Evolutionary conservation across 2,113 vertebrate genomes (phyloP).

Genomic region (human (Homo sapiens)): DNA sequence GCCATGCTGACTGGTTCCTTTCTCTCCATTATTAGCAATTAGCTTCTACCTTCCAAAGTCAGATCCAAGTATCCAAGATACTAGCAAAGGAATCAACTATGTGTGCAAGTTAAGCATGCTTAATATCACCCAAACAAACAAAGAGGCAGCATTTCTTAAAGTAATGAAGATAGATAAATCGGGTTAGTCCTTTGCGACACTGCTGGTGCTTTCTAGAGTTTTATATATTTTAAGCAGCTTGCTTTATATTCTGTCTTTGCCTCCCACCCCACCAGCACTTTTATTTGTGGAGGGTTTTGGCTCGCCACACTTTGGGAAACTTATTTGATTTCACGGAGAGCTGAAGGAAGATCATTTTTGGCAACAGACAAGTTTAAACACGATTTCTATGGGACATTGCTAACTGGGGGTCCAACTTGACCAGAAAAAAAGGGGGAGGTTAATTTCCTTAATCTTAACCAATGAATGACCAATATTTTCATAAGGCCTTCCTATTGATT

Average conservation of each 20-base stretch:
- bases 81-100: slow-evolving; percentile 87
- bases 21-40: slow-evolving; percentile 91
- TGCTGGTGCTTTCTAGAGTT: slow-evolving; percentile 72
- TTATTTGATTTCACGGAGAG: slow-evolving; percentile 64
- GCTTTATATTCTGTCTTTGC: slow-evolving; percentile 40
- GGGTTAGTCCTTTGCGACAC: slow-evolving; percentile 78
- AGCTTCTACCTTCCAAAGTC: slow-evolving; percentile 89
- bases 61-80: slow-evolving; percentile 91
- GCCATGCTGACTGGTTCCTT: slow-evolving; percentile 90
- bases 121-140: slow-evolving; percentile 88
- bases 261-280: not conserved
- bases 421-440: not conserved
- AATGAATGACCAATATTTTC: not conserved
- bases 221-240: slow-evolving; percentile 70
- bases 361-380: slow-evolving; percentile 51
- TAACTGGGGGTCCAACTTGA: not conserved
- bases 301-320: slow-evolving; percentile 55
- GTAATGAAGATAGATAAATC: slow-evolving; percentile 88
- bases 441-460: slow-evolving; percentile 12
- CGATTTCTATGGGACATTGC: slow-evolving; percentile 4
- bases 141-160: slow-evolving; percentile 84
- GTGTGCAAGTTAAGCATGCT: slow-evolving; percentile 87
- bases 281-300: slow-evolving; percentile 61
- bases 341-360: slow-evolving; percentile 59
- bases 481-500: not conserved